Base-by-base conservation (phyloP, 2,113 vertebrate species). In the Apteryx owenii region DNA sequence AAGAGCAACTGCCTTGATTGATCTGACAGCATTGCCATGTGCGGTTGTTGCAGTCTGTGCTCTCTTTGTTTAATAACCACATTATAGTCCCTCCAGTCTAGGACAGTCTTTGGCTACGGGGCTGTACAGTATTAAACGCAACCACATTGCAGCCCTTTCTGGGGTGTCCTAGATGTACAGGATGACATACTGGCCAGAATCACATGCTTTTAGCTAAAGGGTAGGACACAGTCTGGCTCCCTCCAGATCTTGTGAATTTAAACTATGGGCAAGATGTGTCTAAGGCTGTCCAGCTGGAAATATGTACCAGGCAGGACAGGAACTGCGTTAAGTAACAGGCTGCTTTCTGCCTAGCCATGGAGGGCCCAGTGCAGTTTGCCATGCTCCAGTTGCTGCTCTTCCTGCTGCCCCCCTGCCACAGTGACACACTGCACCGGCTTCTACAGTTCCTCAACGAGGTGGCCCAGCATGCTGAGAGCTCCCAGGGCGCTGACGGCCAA, bases 361-460 rank as follows among this genome's bases (percentile, higher is more conserved):
- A 98, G 64, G 97, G 97, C 7, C 76, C 89, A 0, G 98, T 98
- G 8, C 99, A 99, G 97, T 93, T 99, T 36, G 97, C 96, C 46
- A 97, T 98, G 80, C 98, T 99, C 83, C 99, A 99, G 95, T 98
- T 99, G 90, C 98, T 99, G 95, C 98, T 99, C 78, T 99, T 99
- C 89, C 97, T 99, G 96, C 98, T 99, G 92, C 99, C 99, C 10
- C 98, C 99, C 4, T 99, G 99, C 91, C 99, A 99, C 98, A 99
- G 99, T 1, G 99, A 99, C 97, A 99, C 99, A 2, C 97, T 99
- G 92, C 98, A 99, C 83, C 98, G 99, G 21, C 98, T 99, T 83
- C 98, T 99, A 96, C 96, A 97, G 61, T 97, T 99, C 87, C 95
- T 99, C 3, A 97, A 98, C 50, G 94, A 97, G 23, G 98, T 99